phyloP scores from a whole-genome alignment of 2,888 invertebrate genomes.

The Caenorhabditis doughertyi region DNA sequence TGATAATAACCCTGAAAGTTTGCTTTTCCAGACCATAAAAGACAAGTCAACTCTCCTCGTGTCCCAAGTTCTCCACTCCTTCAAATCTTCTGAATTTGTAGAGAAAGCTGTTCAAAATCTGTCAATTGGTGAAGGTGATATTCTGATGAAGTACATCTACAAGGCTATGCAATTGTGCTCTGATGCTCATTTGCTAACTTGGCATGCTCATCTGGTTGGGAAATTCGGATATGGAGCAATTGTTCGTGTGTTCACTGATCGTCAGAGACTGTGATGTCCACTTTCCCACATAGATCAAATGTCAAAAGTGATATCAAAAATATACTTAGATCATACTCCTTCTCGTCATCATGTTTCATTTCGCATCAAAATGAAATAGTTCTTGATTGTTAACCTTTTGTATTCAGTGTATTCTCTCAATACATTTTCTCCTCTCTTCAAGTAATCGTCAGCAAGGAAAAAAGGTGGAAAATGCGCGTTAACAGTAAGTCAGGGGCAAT shows the following conservation, averaged over 20 bases:
- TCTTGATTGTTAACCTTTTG: constrained; percentile 45
- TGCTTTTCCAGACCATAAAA: constrained; percentile 67
- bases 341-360: not conserved
- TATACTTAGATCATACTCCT: too few species aligned
- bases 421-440: not conserved
- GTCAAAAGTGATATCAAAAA: too few species aligned
- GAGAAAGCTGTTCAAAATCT: constrained; percentile 66
- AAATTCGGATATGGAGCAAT: constrained; percentile 77
- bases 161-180: constrained; percentile 77
- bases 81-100: constrained; percentile 76
- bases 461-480: constrained; percentile 4
- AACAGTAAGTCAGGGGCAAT: constrained; percentile 43
- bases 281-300: too few species aligned
- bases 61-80: constrained; percentile 71
- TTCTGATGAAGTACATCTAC: constrained; percentile 80
- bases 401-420: not conserved
- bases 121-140: constrained; percentile 72
- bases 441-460: not conserved
- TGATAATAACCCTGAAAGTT: too few species aligned
- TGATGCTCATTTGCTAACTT: constrained; percentile 75
- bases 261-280: constrained; percentile 55
- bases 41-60: constrained; percentile 70
- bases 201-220: constrained; percentile 77
- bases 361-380: constrained; percentile 2
- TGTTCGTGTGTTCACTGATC: constrained; percentile 73